Evolutionary conservation across 53 echinoderm and acorn worm species (phyloP), one percentile per base, ranked within the genome.

Genomic region (Antedon mediterranea): DNA sequence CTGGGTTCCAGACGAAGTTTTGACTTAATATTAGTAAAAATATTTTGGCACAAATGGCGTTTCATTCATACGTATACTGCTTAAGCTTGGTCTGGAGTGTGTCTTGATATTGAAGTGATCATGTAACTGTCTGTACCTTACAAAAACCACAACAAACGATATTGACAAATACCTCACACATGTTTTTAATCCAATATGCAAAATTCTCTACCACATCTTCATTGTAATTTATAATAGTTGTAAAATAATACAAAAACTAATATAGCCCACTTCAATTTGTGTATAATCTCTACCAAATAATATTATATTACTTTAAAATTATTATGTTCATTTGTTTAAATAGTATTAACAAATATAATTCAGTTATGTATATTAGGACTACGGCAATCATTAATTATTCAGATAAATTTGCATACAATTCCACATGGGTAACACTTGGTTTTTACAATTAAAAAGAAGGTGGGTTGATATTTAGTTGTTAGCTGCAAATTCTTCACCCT

Each of bases 401-500:
- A 37, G 4, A 37, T 37, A 6, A 4, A 37, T 4, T 37, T 37
- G 37, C 37, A 37, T 37, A 37, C 11, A 11, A 4, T 37, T 37
- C 37, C 37, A 37, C 4, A 11, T 37, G 37, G 11, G 37, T 37
- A 6, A 37, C n/a, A n/a, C n/a, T 44, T 44, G 13, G 23, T 23
- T 23, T 23, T 15, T 13, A 44, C 23, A 23, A 15, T 44, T 4
- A 6, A 72, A 72, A 28, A 20, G 30, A 28, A 28, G 6, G 28
- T 29, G 30, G 30, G 5, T 72, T 29, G 28, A 28, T 72, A 28
- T 4, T 28, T 76, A 76, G 34, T 76, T 31, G 20, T 32, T 34
- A 13, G 80, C 43, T 6, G 71, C 95, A 86, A 95, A 95, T 5
- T 87, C 89, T 70, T 92, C 90, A 43, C 98, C 98, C 76, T 92